Percentiles rank a stretch among this genome's conserved stretches.
phyloP scores from a whole-genome alignment of 2,797 vertebrate species.

The Erethizon dorsatum region DNA sequence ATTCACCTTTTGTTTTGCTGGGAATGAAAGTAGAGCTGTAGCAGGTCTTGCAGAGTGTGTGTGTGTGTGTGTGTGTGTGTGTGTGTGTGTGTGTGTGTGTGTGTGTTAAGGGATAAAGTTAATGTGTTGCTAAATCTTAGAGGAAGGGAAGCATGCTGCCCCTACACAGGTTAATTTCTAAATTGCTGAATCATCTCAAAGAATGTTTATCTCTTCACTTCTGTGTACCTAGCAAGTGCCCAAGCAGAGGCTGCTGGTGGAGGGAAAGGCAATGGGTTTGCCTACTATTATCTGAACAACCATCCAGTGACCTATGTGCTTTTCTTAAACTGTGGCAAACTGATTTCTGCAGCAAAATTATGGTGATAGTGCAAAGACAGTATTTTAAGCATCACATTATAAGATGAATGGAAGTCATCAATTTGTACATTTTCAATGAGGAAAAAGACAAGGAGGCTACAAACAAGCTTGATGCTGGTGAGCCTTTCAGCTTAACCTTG shows the following conservation, averaged over 20 bases:
- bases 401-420: constrained; percentile 5
- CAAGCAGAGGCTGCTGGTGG: background rate
- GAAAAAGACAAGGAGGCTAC: background rate
- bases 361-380: background rate
- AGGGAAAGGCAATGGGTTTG: background rate
- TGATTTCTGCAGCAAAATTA: constrained; percentile 51
- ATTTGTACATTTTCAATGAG: constrained; percentile 1
- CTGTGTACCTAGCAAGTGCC: background rate
- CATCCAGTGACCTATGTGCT: background rate
- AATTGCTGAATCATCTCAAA: background rate
- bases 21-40: background rate
- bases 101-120: background rate
- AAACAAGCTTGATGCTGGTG: background rate
- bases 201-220: background rate
- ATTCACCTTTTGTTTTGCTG: background rate
- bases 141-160: background rate
- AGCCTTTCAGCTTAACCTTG: background rate
- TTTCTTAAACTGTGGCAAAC: background rate
- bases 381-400: background rate
- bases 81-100: too few species aligned
- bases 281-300: background rate
- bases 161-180: background rate
- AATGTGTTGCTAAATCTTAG: background rate
- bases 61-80: background rate
- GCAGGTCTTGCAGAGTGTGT: background rate